Percentiles rank a stretch among this genome's conserved stretches.
phyloP scores from a whole-genome alignment of 2,113 vertebrate species.

The Australoheros scitulus region DNA sequence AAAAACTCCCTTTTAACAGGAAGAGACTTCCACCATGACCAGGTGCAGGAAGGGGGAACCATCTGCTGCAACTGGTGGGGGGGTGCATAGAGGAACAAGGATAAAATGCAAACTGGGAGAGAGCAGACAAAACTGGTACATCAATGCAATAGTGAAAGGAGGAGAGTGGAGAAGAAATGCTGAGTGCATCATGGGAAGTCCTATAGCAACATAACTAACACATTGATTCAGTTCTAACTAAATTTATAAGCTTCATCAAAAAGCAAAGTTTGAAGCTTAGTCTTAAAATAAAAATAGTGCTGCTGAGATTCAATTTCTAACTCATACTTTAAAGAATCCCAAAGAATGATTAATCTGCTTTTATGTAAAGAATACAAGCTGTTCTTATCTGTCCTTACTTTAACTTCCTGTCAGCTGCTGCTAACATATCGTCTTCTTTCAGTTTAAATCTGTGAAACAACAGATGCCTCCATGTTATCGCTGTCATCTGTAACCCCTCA shows the following conservation, averaged over 20 bases:
- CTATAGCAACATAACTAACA: background rate
- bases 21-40: background rate
- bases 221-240: no score
- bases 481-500: background rate
- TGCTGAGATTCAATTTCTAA: background rate
- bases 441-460: background rate
- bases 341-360: background rate
- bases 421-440: background rate
- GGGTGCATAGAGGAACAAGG: background rate
- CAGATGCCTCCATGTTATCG: background rate
- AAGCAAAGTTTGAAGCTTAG: no score
- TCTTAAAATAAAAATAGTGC: background rate
- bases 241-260: no score
- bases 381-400: background rate
- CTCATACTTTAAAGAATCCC: background rate
- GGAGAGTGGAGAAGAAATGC: no score
- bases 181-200: background rate
- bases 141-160: background rate
- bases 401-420: background rate
- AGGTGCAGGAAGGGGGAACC: background rate
- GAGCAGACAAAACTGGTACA: background rate
- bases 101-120: background rate
- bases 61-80: background rate
- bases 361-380: background rate
- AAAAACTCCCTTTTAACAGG: background rate